Conservation (phyloP, 1,140 invertebrate species). For the Mya arenaria region DNA sequence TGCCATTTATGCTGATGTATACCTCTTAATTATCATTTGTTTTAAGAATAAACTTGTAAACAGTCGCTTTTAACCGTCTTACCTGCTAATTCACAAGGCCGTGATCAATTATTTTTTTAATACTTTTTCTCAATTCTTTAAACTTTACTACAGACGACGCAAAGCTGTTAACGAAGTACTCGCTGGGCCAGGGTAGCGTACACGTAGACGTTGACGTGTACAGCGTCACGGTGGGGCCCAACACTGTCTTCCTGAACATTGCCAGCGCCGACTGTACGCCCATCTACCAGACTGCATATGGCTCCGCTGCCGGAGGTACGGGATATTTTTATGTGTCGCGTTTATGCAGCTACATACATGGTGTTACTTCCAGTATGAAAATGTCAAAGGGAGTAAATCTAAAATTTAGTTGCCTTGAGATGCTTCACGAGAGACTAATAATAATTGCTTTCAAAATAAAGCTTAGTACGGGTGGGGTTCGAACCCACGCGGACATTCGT, state of each 20-base stretch:
- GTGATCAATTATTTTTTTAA: no score
- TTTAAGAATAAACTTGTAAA: no score
- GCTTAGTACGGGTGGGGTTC: slow-evolving; percentile 79
- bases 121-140: no score
- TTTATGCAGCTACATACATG: no score
- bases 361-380: no score
- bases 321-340: no score
- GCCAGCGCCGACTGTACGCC: slow-evolving; percentile 35
- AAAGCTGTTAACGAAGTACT: background rate
- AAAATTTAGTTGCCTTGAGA: no score
- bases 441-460: no score
- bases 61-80: no score
- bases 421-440: no score
- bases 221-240: background rate
- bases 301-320: slow-evolving; percentile 32
- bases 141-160: slow-evolving; percentile 35
- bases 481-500: slow-evolving; percentile 79
- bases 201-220: slow-evolving; percentile 28
- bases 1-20: background rate
- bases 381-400: no score
- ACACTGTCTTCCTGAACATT: slow-evolving; percentile 7
- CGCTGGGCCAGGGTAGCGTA: slow-evolving; percentile 4
- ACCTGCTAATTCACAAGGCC: no score
- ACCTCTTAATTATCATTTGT: background rate
- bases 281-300: slow-evolving; percentile 13